Percentiles rank a stretch among this genome's conserved stretches.
Evolutionary conservation across 2,113 vertebrate genomes (phyloP).

Genomic region (Corapipo altera): DNA sequence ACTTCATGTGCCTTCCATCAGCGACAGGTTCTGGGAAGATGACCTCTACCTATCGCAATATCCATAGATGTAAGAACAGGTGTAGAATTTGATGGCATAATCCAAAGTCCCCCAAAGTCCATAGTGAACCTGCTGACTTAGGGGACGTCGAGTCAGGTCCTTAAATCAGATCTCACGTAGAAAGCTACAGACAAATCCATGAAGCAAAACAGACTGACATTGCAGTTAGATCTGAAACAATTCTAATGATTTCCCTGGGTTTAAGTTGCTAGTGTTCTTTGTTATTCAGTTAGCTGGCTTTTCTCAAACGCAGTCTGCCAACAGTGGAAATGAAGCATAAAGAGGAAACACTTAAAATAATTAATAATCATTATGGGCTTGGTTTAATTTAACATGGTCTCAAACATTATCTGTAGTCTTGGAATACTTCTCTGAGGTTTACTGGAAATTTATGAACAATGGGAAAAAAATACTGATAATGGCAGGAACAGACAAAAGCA

Average conservation of each 20-base stretch:
- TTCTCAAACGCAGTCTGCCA: neutral
- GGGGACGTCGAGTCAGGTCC: neutral
- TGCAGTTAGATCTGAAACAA: neutral
- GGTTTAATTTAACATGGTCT: neutral
- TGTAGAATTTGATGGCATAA: neutral
- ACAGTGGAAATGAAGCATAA: neutral
- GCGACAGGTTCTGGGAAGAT: neutral
- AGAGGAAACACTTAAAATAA: constrained; percentile 40
- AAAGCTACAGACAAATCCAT: neutral
- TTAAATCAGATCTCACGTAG: neutral
- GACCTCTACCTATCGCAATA: neutral
- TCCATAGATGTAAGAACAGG: neutral
- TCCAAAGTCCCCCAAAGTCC: neutral
- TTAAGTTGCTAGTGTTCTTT: neutral
- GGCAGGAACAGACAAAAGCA: neutral
- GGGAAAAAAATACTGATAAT: neutral
- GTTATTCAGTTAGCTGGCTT: neutral
- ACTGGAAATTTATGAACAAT: neutral
- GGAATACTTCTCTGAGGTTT: constrained; percentile 20
- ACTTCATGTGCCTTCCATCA: neutral
- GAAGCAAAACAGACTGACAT: neutral
- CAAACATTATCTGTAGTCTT: neutral
- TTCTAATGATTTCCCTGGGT: neutral
- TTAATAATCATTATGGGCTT: neutral
- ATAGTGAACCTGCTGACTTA: neutral